Conservation (phyloP, 2,113 vertebrate genomes). For the Colaptes auratus region DNA sequence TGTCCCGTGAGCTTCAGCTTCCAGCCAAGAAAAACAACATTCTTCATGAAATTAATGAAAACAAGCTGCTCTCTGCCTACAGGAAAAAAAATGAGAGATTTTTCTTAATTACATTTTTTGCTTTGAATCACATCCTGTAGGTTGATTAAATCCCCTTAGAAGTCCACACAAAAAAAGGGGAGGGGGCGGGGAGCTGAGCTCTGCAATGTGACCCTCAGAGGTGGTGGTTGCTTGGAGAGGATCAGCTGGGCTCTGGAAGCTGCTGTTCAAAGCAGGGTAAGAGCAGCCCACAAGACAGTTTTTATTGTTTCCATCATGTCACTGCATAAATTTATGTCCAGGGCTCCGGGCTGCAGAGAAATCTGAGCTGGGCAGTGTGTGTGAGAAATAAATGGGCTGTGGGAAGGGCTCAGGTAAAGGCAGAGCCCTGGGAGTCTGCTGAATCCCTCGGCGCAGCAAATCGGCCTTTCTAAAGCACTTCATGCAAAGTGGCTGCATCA, state of each 20-base stretch:
- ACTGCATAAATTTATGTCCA: conserved; percentile 59
- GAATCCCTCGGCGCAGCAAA: conserved; percentile 55
- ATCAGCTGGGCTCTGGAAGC: conserved; percentile 48
- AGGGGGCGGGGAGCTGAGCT: neutral
- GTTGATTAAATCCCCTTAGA: conserved; percentile 71
- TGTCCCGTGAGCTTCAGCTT: conserved; percentile 42
- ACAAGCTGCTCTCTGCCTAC: conserved; percentile 70
- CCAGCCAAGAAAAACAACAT: conserved; percentile 73
- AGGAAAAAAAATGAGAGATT: conserved; percentile 71
- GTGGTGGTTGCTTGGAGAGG: conserved; percentile 26
- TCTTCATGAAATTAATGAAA: conserved; percentile 77
- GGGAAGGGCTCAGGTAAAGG: conserved; percentile 52
- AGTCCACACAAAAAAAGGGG: conserved; percentile 43
- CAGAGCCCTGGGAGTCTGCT: conserved; percentile 42
- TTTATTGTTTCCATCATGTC: conserved; percentile 59
- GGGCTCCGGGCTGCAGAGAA: conserved; percentile 44
- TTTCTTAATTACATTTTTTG: conserved; percentile 75
- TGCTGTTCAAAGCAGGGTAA: conserved; percentile 12
- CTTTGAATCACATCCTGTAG: conserved; percentile 71
- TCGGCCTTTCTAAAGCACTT: conserved; percentile 59
- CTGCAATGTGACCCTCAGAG: neutral
- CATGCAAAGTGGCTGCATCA: conserved; percentile 63
- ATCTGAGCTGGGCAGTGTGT: conserved; percentile 49
- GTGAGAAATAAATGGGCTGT: conserved; percentile 61
- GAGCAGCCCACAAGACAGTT: conserved; percentile 22